Conservation (phyloP, 2,113 vertebrate species). For the Nipponia nippon region DNA sequence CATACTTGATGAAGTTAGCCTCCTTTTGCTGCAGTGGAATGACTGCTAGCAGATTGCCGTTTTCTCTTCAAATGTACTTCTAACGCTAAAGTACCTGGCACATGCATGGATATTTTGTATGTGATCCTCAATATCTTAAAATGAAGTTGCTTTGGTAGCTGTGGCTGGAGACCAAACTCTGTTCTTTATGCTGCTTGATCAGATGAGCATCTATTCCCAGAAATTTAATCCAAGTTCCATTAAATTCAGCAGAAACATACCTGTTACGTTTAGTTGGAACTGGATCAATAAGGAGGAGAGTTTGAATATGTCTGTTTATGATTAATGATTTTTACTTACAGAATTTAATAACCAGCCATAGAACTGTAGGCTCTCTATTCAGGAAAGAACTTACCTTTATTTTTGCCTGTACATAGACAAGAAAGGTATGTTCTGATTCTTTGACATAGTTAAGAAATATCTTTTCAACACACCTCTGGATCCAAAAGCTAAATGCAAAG, state of each 20-base stretch:
- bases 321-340: background rate
- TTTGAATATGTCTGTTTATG: background rate
- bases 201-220: background rate
- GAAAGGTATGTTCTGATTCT: background rate
- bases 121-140: background rate
- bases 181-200: background rate
- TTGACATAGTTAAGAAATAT: background rate
- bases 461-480: background rate
- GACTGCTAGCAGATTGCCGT: background rate
- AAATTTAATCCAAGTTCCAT: background rate
- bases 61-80: background rate
- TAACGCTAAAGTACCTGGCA: background rate
- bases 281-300: background rate
- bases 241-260: background rate
- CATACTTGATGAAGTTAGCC: background rate
- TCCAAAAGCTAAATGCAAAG: background rate
- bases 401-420: background rate
- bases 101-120: background rate
- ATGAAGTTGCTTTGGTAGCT: background rate
- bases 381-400: background rate
- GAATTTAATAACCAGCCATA: background rate
- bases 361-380: background rate
- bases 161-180: background rate
- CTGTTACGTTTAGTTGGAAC: background rate
- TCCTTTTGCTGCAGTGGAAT: conserved; percentile 29